These are phyloP conservation scores for Paramuricea clavata DNA, from an alignment of 92 coral and sea anemone species.

Conservation along the genomic window DNA sequence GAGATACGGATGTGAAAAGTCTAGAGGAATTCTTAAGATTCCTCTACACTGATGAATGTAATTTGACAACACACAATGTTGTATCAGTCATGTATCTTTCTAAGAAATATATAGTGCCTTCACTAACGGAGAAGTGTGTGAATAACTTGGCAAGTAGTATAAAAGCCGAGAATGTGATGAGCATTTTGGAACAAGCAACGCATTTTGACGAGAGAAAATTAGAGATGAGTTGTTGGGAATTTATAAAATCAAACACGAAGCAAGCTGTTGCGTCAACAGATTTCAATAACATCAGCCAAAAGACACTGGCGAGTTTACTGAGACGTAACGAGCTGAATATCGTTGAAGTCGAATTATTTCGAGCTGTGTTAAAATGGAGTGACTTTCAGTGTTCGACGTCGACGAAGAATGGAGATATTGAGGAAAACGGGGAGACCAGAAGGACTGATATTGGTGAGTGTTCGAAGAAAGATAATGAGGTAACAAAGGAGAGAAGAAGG, in stretches of 20 bases:
- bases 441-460: too few relatives aligned
- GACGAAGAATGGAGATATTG: slow-evolving; percentile 51
- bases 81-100: slow-evolving; percentile 72
- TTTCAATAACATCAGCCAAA: slow-evolving; percentile 61
- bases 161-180: slow-evolving; percentile 61
- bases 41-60: slow-evolving; percentile 68
- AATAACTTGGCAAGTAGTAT: slow-evolving; percentile 50
- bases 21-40: slow-evolving; percentile 73
- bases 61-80: slow-evolving; percentile 66
- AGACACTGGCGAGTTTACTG: slow-evolving; percentile 63
- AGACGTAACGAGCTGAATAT: slow-evolving; percentile 64
- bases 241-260: slow-evolving; percentile 61
- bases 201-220: slow-evolving; percentile 60
- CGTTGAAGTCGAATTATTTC: slow-evolving; percentile 69
- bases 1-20: slow-evolving; percentile 68
- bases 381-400: slow-evolving; percentile 66
- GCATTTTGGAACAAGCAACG: slow-evolving; percentile 66
- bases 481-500: slow-evolving; percentile 61
- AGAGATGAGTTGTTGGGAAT: slow-evolving; percentile 73
- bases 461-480: slow-evolving; percentile 48
- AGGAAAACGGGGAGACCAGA: slow-evolving; percentile 47
- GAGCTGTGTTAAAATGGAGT: slow-evolving; percentile 74
- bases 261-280: slow-evolving; percentile 64
- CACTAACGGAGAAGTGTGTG: slow-evolving; percentile 67
- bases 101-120: slow-evolving; percentile 71